Base-by-base conservation (phyloP, 2,797 vertebrate genomes). In the Geotrypetes seraphini region DNA sequence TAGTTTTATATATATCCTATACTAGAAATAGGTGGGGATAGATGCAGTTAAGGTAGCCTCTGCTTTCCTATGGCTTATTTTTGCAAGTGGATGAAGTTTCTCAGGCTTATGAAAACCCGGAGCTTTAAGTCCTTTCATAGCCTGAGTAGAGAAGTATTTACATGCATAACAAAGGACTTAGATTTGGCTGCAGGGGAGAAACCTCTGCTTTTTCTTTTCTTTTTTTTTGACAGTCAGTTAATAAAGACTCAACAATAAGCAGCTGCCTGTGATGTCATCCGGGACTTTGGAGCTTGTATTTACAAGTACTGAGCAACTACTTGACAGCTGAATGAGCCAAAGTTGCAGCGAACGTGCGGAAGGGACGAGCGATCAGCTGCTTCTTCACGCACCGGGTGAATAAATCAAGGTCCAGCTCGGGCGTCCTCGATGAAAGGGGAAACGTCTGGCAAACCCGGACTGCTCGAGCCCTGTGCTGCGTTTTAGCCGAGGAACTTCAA, bases 251-350 rank as follows among this genome's bases (percentile, higher is more conserved):
- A 75, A 74, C 83, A 86, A 84, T 85, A 89, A 82, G 85, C 81
- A 90, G 89, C 87, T 90, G 87, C 80, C 73, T 81, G 78, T 92
- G 88, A 91, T 87, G 87, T 89, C 82, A 89, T 85, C 82, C 84
- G 83, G 84, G 84, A 84, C 83, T 88, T 88, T 85, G 86, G 64
- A 76, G 69, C 69, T 60, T 78, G 77, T 88, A 83, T 86, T 89
- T 88, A 85, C 86, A 88, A 86, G 82, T 81, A 82, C 69, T 35
- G 63, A 82, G 78, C 65, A 63, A 51, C 64, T 59, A 35, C 70
- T 31, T 2, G 70, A 69, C 58, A 33, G 39, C 60, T 70, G 71
- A 57, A 42, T n/a, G 43, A 10, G 30, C 28, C 50, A 72, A 59
- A n/a, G 59, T 59, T 69, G 57, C 60, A 53, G 55, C 58, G 58